Evolutionary conservation across 2,888 invertebrate species (phyloP), one percentile per base, ranked within the genome.

Genomic region (Nomada fabriciana): DNA sequence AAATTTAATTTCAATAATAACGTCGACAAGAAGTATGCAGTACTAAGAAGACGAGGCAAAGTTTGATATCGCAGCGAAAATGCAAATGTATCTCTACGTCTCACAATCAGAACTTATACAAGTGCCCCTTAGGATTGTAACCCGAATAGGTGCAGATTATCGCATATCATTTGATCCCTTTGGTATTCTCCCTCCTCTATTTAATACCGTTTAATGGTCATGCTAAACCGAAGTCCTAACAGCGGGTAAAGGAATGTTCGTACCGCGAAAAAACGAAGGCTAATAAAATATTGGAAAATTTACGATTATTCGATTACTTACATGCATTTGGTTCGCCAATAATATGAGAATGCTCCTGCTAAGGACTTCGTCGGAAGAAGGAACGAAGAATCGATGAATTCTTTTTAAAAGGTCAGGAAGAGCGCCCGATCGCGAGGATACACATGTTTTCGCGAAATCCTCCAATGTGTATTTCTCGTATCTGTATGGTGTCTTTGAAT

Each of bases 381-480:
- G 95, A 47, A 95, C 95, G 3, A 97, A 94, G 29, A 96, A 94
- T 7, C 95, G 94, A 91, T 97, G 96, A 53, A 97, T 95, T 11
- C 95, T 94, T 90, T 96, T 96, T 88, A 97, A 92, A 36, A 97
- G 90, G 81, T 96, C 95, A 47, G 96, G 95, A 73, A 97, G 94
- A 2, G 97, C 96, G 61, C 95, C 94, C 0, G 95, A 94, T 88
- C 95, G 95, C 87, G 96, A 96, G 0, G 97, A 96, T 2, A 97
- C 96, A 59, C 96, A 96, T 94, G 95, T 95, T 85, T 94, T 94
- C 0, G 97, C 97, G 91, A 97, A 97, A 90, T 96, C 95, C 90
- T 96, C 94, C 84, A 97, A 91, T 9, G 97, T 97, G 79, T 94
- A 94, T 83, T 94, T 92, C 91, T 97, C 97, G 85, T 96, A 94